Evolutionary conservation across 2,888 invertebrate species (phyloP).

Genomic region (Drosophila percnosoma): DNA sequence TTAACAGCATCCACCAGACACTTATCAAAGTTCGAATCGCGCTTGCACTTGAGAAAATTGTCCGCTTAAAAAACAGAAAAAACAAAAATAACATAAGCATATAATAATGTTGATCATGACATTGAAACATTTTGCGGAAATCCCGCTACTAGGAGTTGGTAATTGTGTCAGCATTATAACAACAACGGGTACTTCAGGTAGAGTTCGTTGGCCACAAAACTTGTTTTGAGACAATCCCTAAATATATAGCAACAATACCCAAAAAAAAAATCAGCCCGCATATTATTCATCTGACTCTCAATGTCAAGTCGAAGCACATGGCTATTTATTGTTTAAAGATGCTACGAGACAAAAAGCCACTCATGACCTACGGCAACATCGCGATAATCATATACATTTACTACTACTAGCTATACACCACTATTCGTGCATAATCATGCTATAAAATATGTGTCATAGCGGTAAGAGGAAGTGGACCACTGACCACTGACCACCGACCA

Average conservation of each 20-base stretch:
- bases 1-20: constrained; percentile 87
- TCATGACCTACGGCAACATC: constrained; percentile 73
- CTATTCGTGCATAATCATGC: constrained; percentile 12
- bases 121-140: constrained; percentile 68
- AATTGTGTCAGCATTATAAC: constrained; percentile 56
- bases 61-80: constrained; percentile 85
- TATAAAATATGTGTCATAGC: constrained; percentile 47
- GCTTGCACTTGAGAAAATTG: constrained; percentile 87
- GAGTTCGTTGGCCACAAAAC: constrained; percentile 65
- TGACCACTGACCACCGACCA: constrained; percentile 34
- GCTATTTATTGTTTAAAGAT: constrained; percentile 48
- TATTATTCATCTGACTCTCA: constrained; percentile 64
- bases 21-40: constrained; percentile 86
- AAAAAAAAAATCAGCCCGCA: constrained; percentile 46
- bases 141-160: constrained; percentile 32
- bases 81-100: constrained; percentile 34
- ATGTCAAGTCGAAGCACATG: constrained; percentile 72
- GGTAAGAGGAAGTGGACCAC: constrained; percentile 52
- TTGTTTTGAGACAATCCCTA: constrained; percentile 49
- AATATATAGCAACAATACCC: constrained; percentile 32
- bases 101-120: constrained; percentile 49
- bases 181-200: constrained; percentile 38
- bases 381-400: constrained; percentile 2
- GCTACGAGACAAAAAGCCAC: constrained; percentile 42
- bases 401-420: constrained; percentile 11